phyloP scores from a whole-genome alignment of 2,797 vertebrate species.

The Esox lucius region DNA sequence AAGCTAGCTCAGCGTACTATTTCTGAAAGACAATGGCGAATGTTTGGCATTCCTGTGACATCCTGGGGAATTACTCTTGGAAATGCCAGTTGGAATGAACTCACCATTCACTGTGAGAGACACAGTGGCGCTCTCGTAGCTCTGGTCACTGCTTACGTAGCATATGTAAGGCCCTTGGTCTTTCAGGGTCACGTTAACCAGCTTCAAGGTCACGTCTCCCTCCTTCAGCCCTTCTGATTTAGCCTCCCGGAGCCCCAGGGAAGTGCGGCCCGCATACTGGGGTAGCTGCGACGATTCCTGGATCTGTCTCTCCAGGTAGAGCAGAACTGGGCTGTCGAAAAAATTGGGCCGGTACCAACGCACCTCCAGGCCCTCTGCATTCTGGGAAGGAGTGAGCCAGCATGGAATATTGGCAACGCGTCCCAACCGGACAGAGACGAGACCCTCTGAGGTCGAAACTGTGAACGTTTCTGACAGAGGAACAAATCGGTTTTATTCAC shows the following conservation, averaged over 20 bases:
- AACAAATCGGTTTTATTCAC: background rate
- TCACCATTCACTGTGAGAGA: slow-evolving; percentile 54
- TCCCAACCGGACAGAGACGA: slow-evolving; percentile 7
- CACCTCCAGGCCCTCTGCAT: slow-evolving; percentile 55
- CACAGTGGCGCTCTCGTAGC: slow-evolving; percentile 6
- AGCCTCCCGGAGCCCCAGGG: slow-evolving; percentile 38
- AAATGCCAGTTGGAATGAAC: slow-evolving; percentile 12
- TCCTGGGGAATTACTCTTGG: background rate
- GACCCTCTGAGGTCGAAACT: background rate
- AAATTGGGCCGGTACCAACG: slow-evolving; percentile 44
- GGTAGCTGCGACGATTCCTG: background rate
- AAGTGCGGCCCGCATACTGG: slow-evolving; percentile 37
- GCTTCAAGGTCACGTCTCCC: slow-evolving; percentile 61
- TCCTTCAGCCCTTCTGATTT: slow-evolving; percentile 41
- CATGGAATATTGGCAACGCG: slow-evolving; percentile 51
- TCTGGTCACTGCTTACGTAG: slow-evolving; percentile 53
- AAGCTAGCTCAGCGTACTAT: background rate
- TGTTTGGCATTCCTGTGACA: fast-evolving
- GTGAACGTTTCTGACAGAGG: slow-evolving; percentile 29
- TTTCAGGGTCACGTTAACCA: slow-evolving; percentile 33
- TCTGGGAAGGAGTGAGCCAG: slow-evolving; percentile 55
- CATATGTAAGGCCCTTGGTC: slow-evolving; percentile 58
- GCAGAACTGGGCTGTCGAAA: slow-evolving; percentile 20
- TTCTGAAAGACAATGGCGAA: background rate
- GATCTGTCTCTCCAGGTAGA: slow-evolving; percentile 18